Evolutionary conservation across 2,797 vertebrate species (phyloP), one percentile per base, ranked within the genome.

Genomic region (Natrix natrix): DNA sequence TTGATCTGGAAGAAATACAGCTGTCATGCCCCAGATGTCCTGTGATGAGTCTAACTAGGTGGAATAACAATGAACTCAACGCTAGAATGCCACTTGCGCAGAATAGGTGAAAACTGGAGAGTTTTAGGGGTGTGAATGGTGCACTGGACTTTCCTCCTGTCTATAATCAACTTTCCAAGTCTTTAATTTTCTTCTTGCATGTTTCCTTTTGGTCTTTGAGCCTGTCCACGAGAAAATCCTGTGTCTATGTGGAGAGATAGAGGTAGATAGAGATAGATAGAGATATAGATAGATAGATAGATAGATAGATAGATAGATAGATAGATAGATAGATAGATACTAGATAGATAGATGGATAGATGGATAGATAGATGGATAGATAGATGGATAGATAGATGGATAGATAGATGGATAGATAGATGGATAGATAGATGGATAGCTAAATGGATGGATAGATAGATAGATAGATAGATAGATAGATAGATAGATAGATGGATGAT

Each of bases 321-420:
- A 59, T 59, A 22, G 17, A 22, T 59, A 2, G 17, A 22, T 59
- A 2, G 17, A 59, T 57, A 17, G 56, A 57, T 57, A 16, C 2
- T 55, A 0, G 54, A 12, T 55, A 2, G 11, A 8, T 59, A 0
- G 59, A 11, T 61, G 0, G 59, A 24, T 60, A 8, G 8, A 24
- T 24, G 22, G 59, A 8, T 60, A 2, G 59, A 8, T 24, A 22
- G 20, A 0, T 24, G 0, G 59, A 8, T 10, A 3, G 60, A 3
- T 3, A 10, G 60, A 3, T 3, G 3, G 59, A 2, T 5, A 0
- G 55, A 8, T 8, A 2, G 60, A 26, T 26, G 0, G 8, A 3
- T 4, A 11, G 60, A 26, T 26, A 10, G 60, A 10, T 61, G 6
- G 57, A 57, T 57, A 17, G 14, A 57, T 16, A 4, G 56, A 56